Conservation (phyloP, 2,797 vertebrate species). For the Epinephelus awoara region DNA sequence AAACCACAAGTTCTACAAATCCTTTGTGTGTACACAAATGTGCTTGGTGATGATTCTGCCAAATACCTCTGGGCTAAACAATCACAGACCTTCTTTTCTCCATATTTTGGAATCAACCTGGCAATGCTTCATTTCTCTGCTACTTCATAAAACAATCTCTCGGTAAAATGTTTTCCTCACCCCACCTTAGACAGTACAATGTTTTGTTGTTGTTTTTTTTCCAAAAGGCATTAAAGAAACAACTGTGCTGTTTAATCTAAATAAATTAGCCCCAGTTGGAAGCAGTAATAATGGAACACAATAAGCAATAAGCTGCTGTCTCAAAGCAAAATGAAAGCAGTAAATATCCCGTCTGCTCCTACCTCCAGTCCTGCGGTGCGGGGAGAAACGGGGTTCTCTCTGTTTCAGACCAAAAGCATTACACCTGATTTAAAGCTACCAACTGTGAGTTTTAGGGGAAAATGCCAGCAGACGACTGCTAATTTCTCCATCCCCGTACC, state of each 20-base stretch:
- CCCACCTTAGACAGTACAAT: slow-evolving; percentile 60
- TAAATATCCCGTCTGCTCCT: slow-evolving; percentile 81
- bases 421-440: slow-evolving; percentile 65
- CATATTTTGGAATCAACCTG: slow-evolving; percentile 50
- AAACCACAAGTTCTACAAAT: no score
- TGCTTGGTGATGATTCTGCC: slow-evolving; percentile 14
- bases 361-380: slow-evolving; percentile 59
- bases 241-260: slow-evolving; percentile 86
- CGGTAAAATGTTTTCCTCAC: slow-evolving; percentile 61
- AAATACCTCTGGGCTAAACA: slow-evolving; percentile 28
- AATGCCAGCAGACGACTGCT: slow-evolving; percentile 36
- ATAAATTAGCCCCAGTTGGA: slow-evolving; percentile 89
- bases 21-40: background rate
- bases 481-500: slow-evolving; percentile 27
- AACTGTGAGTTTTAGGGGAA: slow-evolving; percentile 53
- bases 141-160: slow-evolving; percentile 70
- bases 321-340: slow-evolving; percentile 86
- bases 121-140: slow-evolving; percentile 63
- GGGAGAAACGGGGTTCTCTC: slow-evolving; percentile 51
- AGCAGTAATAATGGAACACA: slow-evolving; percentile 84
- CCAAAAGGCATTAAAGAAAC: slow-evolving; percentile 80
- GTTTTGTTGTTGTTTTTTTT: slow-evolving; percentile 34
- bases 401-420: slow-evolving; percentile 54
- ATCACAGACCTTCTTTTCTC: slow-evolving; percentile 20
- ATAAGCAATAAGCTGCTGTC: slow-evolving; percentile 84